A percentile compares a stretch with the other conserved stretches of the same genome.
Conservation (phyloP, 2,797 vertebrate genomes). For the Malurus leucopterus region DNA sequence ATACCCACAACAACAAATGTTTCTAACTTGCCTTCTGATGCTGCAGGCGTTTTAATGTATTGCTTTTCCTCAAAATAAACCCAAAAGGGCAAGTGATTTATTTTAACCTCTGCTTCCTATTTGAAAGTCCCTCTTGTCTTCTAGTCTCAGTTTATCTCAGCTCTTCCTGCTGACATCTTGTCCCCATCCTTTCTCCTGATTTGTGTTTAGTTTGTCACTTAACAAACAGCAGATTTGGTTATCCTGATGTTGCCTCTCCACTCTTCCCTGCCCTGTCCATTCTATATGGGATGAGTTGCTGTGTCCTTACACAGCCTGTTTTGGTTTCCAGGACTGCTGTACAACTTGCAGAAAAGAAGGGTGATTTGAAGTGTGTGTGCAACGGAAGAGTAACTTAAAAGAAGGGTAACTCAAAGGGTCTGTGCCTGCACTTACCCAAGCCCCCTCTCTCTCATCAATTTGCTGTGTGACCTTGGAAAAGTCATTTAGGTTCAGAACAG, state of each 20-base stretch:
- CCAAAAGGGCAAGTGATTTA: not conserved
- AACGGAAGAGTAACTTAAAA: not conserved
- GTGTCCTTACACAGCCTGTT: not conserved
- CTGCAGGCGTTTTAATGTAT: not conserved
- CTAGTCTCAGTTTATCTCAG: not conserved
- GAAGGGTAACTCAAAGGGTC: not conserved
- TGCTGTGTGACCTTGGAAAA: not conserved
- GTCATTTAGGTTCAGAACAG: not conserved
- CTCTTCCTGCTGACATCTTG: not conserved
- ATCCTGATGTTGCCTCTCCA: not conserved
- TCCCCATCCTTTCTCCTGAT: not conserved
- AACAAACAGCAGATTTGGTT: not conserved
- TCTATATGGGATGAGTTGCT: not conserved
- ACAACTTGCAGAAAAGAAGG: not conserved
- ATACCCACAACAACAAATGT: not conserved
- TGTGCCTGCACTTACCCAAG: not conserved
- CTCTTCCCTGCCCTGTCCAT: not conserved
- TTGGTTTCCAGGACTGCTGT: not conserved
- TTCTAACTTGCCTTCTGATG: not conserved
- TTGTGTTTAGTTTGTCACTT: not conserved
- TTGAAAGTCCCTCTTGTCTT: not conserved
- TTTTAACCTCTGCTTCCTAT: not conserved
- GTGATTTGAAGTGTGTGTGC: not conserved
- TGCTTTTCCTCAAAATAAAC: not conserved
- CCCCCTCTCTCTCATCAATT: accelerated